Conservation (phyloP, 2,113 vertebrate genomes). For the Poicephalus gulielmi region DNA sequence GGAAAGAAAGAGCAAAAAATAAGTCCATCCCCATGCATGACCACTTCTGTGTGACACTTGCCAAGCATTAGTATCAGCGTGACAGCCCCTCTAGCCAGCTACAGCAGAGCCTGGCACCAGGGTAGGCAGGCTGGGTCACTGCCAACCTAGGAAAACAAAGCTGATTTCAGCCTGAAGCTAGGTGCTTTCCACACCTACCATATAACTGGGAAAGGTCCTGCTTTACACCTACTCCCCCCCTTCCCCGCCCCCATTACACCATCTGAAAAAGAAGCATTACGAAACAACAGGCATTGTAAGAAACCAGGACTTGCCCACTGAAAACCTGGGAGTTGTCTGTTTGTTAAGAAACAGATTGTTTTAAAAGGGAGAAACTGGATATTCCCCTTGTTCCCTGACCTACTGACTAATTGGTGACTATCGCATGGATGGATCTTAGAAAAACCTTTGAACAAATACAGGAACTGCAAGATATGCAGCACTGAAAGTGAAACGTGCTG, state of each 20-base stretch:
- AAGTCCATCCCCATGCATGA: neutral
- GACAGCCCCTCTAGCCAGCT: neutral
- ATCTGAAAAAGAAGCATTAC: neutral
- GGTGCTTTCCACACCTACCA: neutral
- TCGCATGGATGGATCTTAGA: neutral
- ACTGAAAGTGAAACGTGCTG: neutral
- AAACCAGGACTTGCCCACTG: neutral
- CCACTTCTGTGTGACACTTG: neutral
- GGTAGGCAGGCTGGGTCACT: neutral
- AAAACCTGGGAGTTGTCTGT: neutral
- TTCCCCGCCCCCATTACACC: neutral
- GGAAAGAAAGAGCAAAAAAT: neutral
- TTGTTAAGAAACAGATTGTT: neutral
- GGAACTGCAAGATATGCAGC: neutral
- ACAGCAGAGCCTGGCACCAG: neutral
- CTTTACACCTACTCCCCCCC: neutral
- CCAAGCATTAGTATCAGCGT: accelerated
- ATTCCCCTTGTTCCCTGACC: neutral
- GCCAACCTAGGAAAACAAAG: neutral
- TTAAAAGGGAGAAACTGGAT: neutral
- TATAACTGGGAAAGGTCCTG: neutral
- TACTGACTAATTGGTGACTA: neutral
- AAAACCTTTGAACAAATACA: neutral
- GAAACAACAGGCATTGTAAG: neutral
- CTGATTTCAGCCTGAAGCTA: neutral